Percentiles rank a stretch among this genome's conserved stretches.
phyloP scores from a whole-genome alignment of 2,888 invertebrate genomes.

The Napeogenes sylphis region DNA sequence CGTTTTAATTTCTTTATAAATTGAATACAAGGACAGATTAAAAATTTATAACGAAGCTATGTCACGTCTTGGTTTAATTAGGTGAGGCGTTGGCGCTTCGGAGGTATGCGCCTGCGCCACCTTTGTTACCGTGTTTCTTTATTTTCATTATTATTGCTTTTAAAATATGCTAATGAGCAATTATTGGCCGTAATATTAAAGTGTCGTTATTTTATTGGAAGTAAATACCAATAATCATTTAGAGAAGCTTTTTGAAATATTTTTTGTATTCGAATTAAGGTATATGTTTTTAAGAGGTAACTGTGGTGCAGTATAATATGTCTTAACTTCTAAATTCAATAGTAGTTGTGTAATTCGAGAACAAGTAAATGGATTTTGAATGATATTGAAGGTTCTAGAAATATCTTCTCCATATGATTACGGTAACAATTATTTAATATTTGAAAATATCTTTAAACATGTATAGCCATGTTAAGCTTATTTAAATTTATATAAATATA shows the following conservation, averaged over 20 bases:
- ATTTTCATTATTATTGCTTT: constrained; percentile 20
- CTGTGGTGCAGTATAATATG: no score
- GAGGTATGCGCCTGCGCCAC: constrained; percentile 49
- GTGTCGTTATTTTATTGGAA: constrained; percentile 18
- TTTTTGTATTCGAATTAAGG: no score
- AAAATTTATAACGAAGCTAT: constrained; percentile 67
- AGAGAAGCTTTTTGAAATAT: neutral
- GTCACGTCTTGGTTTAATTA: constrained; percentile 71
- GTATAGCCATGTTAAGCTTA: no score
- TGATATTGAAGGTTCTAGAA: no score
- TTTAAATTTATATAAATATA: no score
- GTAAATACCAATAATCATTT: constrained; percentile 15
- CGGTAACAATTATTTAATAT: no score
- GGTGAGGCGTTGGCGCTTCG: constrained; percentile 50
- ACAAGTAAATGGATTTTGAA: no score
- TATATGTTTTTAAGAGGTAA: no score
- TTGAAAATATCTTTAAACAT: no score
- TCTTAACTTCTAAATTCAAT: no score
- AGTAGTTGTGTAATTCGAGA: no score
- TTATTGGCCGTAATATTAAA: constrained; percentile 26
- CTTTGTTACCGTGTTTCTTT: constrained; percentile 44
- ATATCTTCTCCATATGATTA: no score
- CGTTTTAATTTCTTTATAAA: constrained; percentile 46
- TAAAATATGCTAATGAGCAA: constrained; percentile 29
- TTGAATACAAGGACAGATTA: constrained; percentile 55